Evolutionary conservation across 2,797 vertebrate species (phyloP).

Genomic region (Acipenser ruthenus): DNA sequence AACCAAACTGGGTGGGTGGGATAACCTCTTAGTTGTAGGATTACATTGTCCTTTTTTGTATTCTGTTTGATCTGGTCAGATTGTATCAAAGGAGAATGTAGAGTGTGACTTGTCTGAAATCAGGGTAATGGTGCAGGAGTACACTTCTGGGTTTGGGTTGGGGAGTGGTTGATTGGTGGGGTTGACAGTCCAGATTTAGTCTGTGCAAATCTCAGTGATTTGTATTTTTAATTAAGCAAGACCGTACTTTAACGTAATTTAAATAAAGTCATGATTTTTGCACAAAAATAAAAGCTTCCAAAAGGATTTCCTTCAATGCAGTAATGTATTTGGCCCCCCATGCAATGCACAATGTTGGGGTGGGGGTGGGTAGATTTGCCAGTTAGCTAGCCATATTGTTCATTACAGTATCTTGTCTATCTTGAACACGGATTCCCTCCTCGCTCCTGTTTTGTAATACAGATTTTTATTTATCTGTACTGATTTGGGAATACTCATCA

Average conservation of each 20-base stretch:
- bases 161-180: not conserved
- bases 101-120: not conserved
- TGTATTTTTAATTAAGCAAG: not conserved
- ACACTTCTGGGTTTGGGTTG: not conserved
- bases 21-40: not conserved
- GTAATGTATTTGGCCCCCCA: conserved; percentile 42
- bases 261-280: conserved; percentile 14
- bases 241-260: too few relatives aligned
- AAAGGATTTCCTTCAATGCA: conserved; percentile 52
- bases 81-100: not conserved
- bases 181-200: not conserved
- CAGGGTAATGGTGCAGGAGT: not conserved
- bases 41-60: not conserved
- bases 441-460: conserved; percentile 23
- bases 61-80: not conserved
- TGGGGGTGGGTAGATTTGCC: conserved; percentile 51
- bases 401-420: conserved; percentile 48
- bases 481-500: not conserved
- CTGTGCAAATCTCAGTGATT: not conserved
- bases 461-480: not conserved
- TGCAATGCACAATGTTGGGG: conserved; percentile 48
- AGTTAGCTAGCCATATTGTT: conserved; percentile 48
- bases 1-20: not conserved
- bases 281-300: conserved; percentile 35
- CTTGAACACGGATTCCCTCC: conserved; percentile 44